A percentile compares a stretch with the other conserved stretches of the same genome.
phyloP scores from a whole-genome alignment of 2,113 vertebrate genomes.

The Otolemur garnettii region DNA sequence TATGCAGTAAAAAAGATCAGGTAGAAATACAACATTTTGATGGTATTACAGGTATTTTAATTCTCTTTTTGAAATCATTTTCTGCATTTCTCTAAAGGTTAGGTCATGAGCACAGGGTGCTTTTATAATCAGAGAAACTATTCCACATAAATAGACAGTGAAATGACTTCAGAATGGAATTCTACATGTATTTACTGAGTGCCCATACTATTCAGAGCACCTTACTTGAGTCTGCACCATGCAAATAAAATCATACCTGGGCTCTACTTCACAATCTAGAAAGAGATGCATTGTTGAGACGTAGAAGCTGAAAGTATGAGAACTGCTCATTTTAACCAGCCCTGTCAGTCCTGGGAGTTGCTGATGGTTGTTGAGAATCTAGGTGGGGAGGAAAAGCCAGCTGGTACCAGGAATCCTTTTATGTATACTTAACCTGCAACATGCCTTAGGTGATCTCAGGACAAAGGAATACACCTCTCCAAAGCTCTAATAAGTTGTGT shows the following conservation, averaged over 20 bases:
- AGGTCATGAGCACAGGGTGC: neutral
- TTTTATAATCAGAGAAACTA: conserved; percentile 21
- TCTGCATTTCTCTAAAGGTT: neutral
- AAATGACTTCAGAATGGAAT: neutral
- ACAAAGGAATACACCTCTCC: neutral
- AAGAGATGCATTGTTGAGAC: neutral
- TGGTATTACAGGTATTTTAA: neutral
- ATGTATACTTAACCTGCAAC: neutral
- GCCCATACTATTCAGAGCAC: neutral
- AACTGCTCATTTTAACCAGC: neutral
- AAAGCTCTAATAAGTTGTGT: neutral
- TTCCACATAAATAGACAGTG: neutral
- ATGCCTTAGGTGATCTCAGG: neutral
- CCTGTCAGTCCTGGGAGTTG: neutral
- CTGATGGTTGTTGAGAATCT: neutral
- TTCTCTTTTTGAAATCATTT: neutral
- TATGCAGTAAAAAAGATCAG: neutral
- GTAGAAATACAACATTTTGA: neutral
- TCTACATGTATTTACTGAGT: neutral
- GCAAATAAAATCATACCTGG: neutral
- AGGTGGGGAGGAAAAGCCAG: neutral
- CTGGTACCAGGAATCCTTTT: neutral
- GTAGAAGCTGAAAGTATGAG: neutral
- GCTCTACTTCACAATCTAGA: neutral
- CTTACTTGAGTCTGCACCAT: too few relatives aligned